phyloP scores from a whole-genome alignment of 2,797 vertebrate genomes.

The Diceros bicornis region DNA sequence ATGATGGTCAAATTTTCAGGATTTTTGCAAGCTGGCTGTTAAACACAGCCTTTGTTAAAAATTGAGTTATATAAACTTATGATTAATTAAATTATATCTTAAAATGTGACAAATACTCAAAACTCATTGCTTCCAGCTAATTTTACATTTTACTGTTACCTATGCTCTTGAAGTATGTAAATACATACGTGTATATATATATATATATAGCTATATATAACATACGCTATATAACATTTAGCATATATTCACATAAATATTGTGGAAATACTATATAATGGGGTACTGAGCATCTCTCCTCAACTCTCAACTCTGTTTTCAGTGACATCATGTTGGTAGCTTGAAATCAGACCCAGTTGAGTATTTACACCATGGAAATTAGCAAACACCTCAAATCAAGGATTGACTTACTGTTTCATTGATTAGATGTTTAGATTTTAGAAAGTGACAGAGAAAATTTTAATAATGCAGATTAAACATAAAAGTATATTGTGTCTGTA shows the following conservation, averaged over 20 bases:
- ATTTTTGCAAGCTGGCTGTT: neutral
- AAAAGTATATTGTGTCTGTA: neutral
- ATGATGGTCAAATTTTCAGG: neutral
- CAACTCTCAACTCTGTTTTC: neutral
- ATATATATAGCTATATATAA: neutral
- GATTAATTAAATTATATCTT: neutral
- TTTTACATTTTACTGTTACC: neutral
- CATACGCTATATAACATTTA: neutral
- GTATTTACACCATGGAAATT: neutral
- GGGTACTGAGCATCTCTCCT: neutral
- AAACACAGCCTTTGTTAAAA: neutral
- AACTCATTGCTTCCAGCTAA: neutral
- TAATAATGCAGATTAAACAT: slow-evolving; percentile 21
- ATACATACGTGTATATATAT: neutral
- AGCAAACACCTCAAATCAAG: neutral
- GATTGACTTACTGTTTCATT: neutral
- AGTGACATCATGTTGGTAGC: neutral
- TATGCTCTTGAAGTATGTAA: neutral
- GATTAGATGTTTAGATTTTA: neutral
- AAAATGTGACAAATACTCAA: neutral
- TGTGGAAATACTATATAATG: neutral
- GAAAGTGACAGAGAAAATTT: neutral
- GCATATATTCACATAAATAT: neutral
- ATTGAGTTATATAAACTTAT: neutral
- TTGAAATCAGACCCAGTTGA: neutral